These are phyloP conservation scores for Drosophila bifasciata DNA, from an alignment of 1,140 invertebrate species.

Conservation along the genomic window DNA sequence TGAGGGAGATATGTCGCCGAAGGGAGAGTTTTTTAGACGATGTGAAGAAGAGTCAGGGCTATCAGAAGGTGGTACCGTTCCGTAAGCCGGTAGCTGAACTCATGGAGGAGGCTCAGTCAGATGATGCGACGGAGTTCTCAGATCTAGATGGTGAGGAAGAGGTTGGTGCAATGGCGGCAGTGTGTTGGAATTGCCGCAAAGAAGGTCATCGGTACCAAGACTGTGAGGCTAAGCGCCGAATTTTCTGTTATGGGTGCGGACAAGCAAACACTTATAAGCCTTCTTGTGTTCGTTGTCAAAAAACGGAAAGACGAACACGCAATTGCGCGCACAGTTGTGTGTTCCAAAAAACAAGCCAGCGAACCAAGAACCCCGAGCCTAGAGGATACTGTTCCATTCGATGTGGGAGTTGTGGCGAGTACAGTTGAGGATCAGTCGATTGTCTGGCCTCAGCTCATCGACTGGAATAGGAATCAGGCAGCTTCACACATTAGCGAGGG, in stretches of 20 bases:
- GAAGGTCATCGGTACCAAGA: conserved; percentile 29
- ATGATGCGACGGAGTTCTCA: neutral
- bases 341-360: neutral
- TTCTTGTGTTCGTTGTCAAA: conserved; percentile 14
- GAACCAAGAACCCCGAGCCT: no score
- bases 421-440: no score
- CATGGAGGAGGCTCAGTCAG: neutral
- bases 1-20: no score
- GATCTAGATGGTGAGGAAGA: neutral
- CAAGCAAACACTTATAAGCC: conserved; percentile 1
- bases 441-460: no score
- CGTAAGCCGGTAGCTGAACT: neutral
- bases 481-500: no score
- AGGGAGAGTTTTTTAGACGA: conserved; percentile 8
- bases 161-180: neutral
- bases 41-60: neutral
- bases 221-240: conserved; percentile 8
- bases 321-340: neutral
- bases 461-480: no score
- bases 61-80: conserved; percentile 9
- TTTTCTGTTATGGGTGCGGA: conserved; percentile 6
- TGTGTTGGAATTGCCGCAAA: conserved; percentile 34
- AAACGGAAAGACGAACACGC: conserved; percentile 5
- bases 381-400: neutral
- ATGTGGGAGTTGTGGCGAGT: neutral